phyloP scores from a whole-genome alignment of 2,888 invertebrate genomes.

The Orthosia gothica region DNA sequence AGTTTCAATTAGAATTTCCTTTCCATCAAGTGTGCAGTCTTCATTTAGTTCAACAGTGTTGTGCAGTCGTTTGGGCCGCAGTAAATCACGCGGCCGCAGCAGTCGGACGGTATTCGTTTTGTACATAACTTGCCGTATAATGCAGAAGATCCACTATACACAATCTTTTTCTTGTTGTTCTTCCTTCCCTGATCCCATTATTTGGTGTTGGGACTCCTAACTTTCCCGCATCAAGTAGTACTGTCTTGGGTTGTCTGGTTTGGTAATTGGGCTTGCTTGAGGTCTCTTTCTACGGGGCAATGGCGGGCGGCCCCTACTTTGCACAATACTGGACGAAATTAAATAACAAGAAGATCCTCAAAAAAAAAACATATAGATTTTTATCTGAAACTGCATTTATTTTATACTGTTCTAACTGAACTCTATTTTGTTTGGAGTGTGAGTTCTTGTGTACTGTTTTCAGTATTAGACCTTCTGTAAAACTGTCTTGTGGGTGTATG shows the following conservation, averaged over 20 bases:
- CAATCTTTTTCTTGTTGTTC: no score
- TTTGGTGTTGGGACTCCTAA: no score
- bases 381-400: neutral
- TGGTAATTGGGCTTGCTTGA: no score
- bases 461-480: conserved; percentile 41
- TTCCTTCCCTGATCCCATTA: no score
- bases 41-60: conserved; percentile 55
- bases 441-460: neutral
- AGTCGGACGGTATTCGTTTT: conserved; percentile 64
- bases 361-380: neutral
- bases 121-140: conserved; percentile 25
- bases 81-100: conserved; percentile 67
- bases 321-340: neutral
- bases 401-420: neutral
- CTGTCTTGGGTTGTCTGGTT: no score
- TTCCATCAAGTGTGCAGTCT: conserved; percentile 56
- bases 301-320: neutral
- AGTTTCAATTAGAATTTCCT: conserved; percentile 2
- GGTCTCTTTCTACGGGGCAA: no score
- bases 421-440: neutral
- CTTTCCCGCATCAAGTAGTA: no score
- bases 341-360: neutral
- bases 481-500: neutral
- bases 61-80: conserved; percentile 59
- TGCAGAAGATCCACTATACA: conserved; percentile 29